A percentile compares a stretch with the other conserved stretches of the same genome.
phyloP scores from a whole-genome alignment of 2,888 invertebrate species.

The Scaeva pyrastri region DNA sequence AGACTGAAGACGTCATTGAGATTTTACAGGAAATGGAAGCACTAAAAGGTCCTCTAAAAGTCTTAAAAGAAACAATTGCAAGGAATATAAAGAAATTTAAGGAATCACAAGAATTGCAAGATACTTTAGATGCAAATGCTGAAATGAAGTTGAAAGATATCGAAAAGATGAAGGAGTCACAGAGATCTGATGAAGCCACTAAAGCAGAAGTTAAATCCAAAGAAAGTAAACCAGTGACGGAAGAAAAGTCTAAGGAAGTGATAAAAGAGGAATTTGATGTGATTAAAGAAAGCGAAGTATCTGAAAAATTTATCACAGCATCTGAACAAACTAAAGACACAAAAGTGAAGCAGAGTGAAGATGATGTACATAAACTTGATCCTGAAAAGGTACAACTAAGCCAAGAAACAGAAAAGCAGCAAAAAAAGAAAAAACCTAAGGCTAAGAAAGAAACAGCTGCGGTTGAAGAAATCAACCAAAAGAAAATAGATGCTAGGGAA shows the following conservation, averaged over 20 bases:
- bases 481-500: not conserved
- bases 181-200: not conserved
- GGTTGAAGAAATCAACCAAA: constrained; percentile 31
- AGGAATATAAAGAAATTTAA: constrained; percentile 54
- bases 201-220: not conserved
- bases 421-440: constrained; percentile 14
- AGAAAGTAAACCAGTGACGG: not conserved
- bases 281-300: no score
- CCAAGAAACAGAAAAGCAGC: not conserved
- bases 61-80: constrained; percentile 54
- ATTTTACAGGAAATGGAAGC: constrained; percentile 77
- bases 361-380: not conserved
- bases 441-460: not conserved
- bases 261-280: no score
- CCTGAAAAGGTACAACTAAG: not conserved
- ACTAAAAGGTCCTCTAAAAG: constrained; percentile 65
- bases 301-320: no score
- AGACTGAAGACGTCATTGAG: constrained; percentile 66
- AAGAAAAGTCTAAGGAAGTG: no score
- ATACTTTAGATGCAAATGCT: constrained; percentile 10
- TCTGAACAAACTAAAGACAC: no score
- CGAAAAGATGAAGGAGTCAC: not conserved
- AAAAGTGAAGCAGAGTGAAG: not conserved
- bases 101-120: constrained; percentile 32
- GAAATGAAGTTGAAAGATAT: constrained; percentile 33